Base-by-base conservation (phyloP, 2,888 invertebrate genomes). In the Dynastes grantii region DNA sequence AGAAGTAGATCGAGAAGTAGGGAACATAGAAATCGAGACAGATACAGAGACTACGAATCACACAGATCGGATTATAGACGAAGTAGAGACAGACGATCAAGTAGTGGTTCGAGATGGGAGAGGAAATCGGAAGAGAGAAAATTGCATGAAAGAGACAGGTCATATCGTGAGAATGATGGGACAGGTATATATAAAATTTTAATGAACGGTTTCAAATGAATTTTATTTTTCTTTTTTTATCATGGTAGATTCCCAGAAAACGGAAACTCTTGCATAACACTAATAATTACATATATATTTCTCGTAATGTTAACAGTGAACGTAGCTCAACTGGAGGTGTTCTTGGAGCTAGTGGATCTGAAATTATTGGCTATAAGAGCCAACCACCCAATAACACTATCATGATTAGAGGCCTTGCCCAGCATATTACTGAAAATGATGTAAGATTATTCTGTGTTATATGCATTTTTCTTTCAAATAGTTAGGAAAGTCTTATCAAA, bases 341-440 rank as follows among this genome's bases (percentile, higher is more conserved):
- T 45, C 85, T 88, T 81, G 89, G 89, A 82, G 88, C 88, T 73
- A 89, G 89, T 82, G 89, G 89, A 68, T 88, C 88, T 32, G 88
- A 89, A 86, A 89, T 89, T 78, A 89, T 89, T 82, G 89, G 89
- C 68, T 89, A 88, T 82, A 89, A 89, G 85, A 89, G 89, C 83
- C 89, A 89, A 79, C 88, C 89, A 63, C 89, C 89, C 45, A 89
- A 89, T 84, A 94, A 93, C 87, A 95, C 94, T 78, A 93, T 95
- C 77, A 94, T 95, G 90, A 93, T 95, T 81, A 90, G 94, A 83
- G 94, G 94, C 77, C 89, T 95, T 78, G 93, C 94, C 32, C 92
- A 93, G 83, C 94, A 95, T 86, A 93, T 94, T 80, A 93, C 94
- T 13, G 95, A 95, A 88, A 93, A 93, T 87, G 95, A 95, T 89